Percentiles rank a stretch among this genome's conserved stretches.
These are phyloP conservation scores for Alitta virens DNA, from an alignment of 2,888 invertebrate genomes.

Conservation along the genomic window DNA sequence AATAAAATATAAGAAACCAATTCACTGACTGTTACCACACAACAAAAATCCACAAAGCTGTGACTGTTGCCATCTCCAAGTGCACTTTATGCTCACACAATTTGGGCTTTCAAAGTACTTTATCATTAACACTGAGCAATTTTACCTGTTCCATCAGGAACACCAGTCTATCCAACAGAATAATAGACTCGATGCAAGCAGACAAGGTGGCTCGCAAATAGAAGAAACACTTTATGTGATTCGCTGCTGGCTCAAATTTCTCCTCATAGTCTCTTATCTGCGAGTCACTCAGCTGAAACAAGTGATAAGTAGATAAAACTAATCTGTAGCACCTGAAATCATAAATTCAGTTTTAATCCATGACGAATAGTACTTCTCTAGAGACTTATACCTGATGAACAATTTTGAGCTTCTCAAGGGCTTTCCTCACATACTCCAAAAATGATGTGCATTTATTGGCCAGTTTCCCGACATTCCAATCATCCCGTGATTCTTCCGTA, in stretches of 20 bases:
- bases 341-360: too few relatives aligned
- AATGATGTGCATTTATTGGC: slow-evolving; percentile 68
- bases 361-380: too few relatives aligned
- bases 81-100: too few relatives aligned
- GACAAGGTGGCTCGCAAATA: slow-evolving; percentile 74
- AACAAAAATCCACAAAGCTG: too few relatives aligned
- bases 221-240: slow-evolving; percentile 64
- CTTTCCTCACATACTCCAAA: slow-evolving; percentile 69
- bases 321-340: too few relatives aligned
- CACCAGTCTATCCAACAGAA: slow-evolving; percentile 77
- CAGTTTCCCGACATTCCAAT: slow-evolving; percentile 55
- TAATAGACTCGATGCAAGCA: slow-evolving; percentile 76
- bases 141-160: slow-evolving; percentile 69
- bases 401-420: slow-evolving; percentile 66
- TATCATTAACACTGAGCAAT: not conserved
- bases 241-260: not conserved
- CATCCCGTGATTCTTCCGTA: slow-evolving; percentile 45
- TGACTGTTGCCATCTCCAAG: too few relatives aligned
- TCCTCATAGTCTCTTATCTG: slow-evolving; percentile 8
- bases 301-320: too few relatives aligned
- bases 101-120: too few relatives aligned
- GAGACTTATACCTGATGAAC: not conserved
- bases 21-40: too few relatives aligned
- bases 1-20: not conserved
- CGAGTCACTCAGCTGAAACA: slow-evolving; percentile 17